These are phyloP conservation scores for Melanotaenia boesemani DNA, from an alignment of 2,797 vertebrate species.

Conservation along the genomic window DNA sequence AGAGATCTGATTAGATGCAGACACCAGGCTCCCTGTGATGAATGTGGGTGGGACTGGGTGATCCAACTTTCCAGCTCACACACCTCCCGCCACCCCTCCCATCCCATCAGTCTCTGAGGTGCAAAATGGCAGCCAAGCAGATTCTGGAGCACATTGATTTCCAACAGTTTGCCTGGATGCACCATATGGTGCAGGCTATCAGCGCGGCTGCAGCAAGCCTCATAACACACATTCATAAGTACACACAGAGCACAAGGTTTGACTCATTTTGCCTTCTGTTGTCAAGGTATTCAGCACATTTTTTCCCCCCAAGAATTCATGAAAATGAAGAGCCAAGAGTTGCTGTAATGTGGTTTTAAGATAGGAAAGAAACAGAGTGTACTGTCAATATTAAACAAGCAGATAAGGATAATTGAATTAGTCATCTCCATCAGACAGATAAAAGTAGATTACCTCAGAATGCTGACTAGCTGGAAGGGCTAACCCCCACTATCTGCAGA, in stretches of 20 bases:
- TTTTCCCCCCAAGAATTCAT: background rate
- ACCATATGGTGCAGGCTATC: slow-evolving; percentile 72
- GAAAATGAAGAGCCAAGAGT: slow-evolving; percentile 8
- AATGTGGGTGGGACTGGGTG: slow-evolving; percentile 57
- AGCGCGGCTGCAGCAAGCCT: slow-evolving; percentile 49
- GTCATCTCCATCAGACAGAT: slow-evolving; percentile 23
- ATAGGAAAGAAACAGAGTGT: slow-evolving; percentile 2
- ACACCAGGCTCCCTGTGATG: slow-evolving; percentile 72
- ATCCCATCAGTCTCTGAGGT: slow-evolving; percentile 49
- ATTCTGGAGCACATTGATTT: slow-evolving; percentile 71
- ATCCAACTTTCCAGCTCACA: slow-evolving; percentile 34
- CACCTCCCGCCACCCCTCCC: slow-evolving; percentile 18
- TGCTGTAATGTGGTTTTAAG: slow-evolving; percentile 11
- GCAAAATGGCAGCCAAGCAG: slow-evolving; percentile 68
- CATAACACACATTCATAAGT: slow-evolving; percentile 29
- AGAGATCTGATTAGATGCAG: slow-evolving; percentile 82
- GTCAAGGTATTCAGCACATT: slow-evolving; percentile 21
- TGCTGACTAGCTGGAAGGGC: background rate
- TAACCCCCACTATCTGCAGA: background rate
- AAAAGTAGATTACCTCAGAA: slow-evolving; percentile 24
- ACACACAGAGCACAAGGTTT: slow-evolving; percentile 43
- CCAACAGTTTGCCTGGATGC: slow-evolving; percentile 48
- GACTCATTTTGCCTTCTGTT: slow-evolving; percentile 24
- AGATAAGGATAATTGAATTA: slow-evolving; percentile 34
- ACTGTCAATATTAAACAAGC: slow-evolving; percentile 21